Conservation (phyloP, 2,113 vertebrate species). For the Narcine bancroftii region DNA sequence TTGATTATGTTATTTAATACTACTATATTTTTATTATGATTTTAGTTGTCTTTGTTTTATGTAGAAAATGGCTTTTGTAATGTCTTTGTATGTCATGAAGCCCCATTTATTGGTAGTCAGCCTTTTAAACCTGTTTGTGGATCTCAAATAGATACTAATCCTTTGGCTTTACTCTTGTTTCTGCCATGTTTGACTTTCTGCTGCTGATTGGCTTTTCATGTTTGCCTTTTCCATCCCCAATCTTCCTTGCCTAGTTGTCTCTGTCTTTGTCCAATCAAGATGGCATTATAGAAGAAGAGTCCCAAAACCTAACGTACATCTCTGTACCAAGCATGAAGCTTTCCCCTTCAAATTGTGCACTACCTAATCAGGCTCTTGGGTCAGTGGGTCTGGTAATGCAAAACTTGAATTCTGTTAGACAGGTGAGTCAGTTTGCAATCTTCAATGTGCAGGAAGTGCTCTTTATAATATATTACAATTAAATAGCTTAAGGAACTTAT, state of each 20-base stretch:
- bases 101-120: neutral
- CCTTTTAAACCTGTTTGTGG: slow-evolving; percentile 39
- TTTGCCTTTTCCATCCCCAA: slow-evolving; percentile 42
- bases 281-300: slow-evolving; percentile 80
- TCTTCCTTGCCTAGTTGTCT: slow-evolving; percentile 62
- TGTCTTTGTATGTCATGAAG: neutral
- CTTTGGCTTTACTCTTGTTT: slow-evolving; percentile 36
- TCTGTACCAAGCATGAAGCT: slow-evolving; percentile 86
- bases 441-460: neutral
- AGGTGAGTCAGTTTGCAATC: slow-evolving; percentile 68
- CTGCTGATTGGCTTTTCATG: slow-evolving; percentile 64
- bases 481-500: neutral
- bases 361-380: slow-evolving; percentile 75
- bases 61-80: neutral
- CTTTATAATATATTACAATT: neutral
- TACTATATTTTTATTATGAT: neutral
- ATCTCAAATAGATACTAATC: slow-evolving; percentile 24
- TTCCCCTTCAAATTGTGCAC: slow-evolving; percentile 82
- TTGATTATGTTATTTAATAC: neutral
- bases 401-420: slow-evolving; percentile 79
- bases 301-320: slow-evolving; percentile 74
- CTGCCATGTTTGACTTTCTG: slow-evolving; percentile 49
- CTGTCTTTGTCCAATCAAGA: slow-evolving; percentile 68
- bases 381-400: slow-evolving; percentile 74
- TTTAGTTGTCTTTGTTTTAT: neutral